Evolutionary conservation across 2,113 vertebrate species (phyloP).

Genomic region (Anhinga rufa): DNA sequence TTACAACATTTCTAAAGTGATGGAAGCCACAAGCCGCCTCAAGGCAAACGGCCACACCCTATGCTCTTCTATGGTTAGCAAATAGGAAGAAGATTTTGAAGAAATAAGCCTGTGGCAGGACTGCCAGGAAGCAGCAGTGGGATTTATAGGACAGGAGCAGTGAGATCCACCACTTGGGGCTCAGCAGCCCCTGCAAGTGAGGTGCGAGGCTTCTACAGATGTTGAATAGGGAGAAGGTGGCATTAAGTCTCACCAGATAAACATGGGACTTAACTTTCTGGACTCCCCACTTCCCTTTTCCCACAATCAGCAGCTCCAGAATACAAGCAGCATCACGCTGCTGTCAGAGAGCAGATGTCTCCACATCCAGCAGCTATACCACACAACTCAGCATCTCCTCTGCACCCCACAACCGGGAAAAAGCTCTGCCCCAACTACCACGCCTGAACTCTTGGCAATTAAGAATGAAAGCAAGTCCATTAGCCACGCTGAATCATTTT

Average conservation of each 20-base stretch:
- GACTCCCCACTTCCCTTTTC: neutral
- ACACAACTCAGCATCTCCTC: neutral
- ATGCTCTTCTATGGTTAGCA: neutral
- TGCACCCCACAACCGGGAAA: neutral
- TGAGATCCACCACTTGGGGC: neutral
- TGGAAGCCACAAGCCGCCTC: conserved; percentile 2
- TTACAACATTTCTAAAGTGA: conserved; percentile 6
- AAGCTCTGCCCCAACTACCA: neutral
- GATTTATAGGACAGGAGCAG: neutral
- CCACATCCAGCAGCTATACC: neutral
- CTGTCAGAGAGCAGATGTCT: neutral
- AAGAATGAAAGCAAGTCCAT: neutral
- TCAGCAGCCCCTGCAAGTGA: neutral
- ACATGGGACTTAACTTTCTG: neutral
- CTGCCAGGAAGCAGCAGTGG: neutral
- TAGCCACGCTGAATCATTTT: neutral
- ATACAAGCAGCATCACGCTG: neutral
- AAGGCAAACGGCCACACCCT: conserved; percentile 12
- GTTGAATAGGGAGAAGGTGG: neutral
- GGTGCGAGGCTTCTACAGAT: neutral
- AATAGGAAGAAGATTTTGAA: conserved; percentile 30
- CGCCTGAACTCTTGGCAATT: neutral
- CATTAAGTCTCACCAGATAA: neutral
- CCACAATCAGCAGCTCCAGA: neutral
- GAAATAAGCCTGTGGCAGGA: neutral